Evolutionary conservation across 2,888 invertebrate genomes (phyloP).

Genomic region (Lepidochrysops patricia): DNA sequence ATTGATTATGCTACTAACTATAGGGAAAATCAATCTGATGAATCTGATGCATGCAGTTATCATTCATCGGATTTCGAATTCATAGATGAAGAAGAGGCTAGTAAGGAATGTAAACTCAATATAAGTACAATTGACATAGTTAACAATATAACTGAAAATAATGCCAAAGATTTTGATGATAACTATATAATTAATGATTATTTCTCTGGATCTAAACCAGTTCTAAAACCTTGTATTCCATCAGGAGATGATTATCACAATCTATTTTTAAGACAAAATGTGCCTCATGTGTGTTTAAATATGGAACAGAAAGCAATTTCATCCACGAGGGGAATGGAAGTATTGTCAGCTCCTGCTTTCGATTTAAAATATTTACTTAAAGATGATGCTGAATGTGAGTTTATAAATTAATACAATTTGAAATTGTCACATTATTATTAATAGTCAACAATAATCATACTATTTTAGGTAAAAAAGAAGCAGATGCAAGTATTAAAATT

Average conservation of each 20-base stretch:
- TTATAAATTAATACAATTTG: not conserved
- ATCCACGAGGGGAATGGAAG: conserved; percentile 29
- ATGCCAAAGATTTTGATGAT: conserved; percentile 11
- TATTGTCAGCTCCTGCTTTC: conserved; percentile 35
- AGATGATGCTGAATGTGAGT: not conserved
- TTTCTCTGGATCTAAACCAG: not conserved
- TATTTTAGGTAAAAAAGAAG: conserved; percentile 41
- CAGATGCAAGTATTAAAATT: conserved; percentile 31
- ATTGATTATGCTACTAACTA: not conserved
- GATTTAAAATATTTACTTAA: conserved; percentile 27
- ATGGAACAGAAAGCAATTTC: conserved; percentile 42
- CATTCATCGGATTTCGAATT: conserved; percentile 59
- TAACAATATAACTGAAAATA: not conserved
- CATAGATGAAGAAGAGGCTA: conserved; percentile 49
- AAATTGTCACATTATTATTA: too few species aligned
- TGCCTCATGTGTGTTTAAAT: conserved; percentile 10
- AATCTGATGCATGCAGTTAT: conserved; percentile 34
- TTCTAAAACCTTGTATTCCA: conserved; percentile 34
- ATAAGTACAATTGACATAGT: conserved; percentile 14
- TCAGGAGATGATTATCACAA: conserved; percentile 36
- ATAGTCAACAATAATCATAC: not conserved
- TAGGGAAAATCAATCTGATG: conserved; percentile 16
- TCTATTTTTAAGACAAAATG: conserved; percentile 36
- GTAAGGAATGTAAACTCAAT: conserved; percentile 28
- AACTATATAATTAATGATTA: conserved; percentile 8